Conservation (phyloP, 2,113 vertebrate genomes). For the Ardeotis arabs region DNA sequence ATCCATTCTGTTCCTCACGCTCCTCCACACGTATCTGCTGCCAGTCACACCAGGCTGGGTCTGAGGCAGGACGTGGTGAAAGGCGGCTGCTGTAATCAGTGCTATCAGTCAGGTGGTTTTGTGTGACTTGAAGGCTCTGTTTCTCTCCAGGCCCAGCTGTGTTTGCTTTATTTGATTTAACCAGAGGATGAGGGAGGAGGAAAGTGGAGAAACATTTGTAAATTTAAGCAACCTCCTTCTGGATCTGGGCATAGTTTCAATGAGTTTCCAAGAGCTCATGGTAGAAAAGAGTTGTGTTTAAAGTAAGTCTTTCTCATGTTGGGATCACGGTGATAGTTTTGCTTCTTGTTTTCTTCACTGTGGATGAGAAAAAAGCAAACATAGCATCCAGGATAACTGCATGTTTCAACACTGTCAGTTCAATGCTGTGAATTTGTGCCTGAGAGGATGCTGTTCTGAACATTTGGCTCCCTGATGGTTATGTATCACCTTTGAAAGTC, state of each 20-base stretch:
- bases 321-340: background rate
- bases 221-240: background rate
- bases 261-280: background rate
- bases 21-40: background rate
- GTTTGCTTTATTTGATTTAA: background rate
- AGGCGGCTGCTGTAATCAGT: background rate
- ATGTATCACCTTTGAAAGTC: background rate
- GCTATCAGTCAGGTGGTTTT: background rate
- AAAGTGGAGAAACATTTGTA: background rate
- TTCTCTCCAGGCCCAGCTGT: background rate
- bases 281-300: background rate
- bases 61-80: background rate
- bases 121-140: background rate
- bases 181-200: background rate
- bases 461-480: background rate
- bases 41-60: background rate
- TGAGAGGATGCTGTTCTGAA: background rate
- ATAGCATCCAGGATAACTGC: background rate
- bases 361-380: background rate
- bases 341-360: background rate
- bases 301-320: background rate
- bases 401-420: background rate
- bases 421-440: background rate
- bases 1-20: background rate
- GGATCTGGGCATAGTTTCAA: background rate